Conservation (phyloP, 2,888 invertebrate genomes). For the Apantesis nais region DNA sequence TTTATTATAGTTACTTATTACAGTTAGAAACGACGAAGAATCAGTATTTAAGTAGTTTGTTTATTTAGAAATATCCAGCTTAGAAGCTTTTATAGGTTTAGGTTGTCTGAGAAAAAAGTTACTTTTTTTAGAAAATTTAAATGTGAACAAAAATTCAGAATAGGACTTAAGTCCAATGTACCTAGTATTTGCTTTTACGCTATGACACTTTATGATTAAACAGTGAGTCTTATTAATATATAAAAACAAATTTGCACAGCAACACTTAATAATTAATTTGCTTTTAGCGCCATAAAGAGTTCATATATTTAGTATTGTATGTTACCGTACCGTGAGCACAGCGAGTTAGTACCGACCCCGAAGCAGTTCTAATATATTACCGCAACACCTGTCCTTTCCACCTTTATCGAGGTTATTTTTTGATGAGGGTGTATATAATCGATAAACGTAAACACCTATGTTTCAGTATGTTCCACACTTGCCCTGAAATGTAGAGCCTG, state of each 20-base stretch:
- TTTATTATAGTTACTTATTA: no score
- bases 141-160: background rate
- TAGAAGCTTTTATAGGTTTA: no score
- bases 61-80: no score
- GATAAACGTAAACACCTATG: slow-evolving; percentile 2
- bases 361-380: background rate
- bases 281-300: background rate
- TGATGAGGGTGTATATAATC: slow-evolving; percentile 10
- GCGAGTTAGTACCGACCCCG: background rate
- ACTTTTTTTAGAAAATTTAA: no score
- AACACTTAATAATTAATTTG: background rate
- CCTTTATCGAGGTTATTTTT: slow-evolving; percentile 3
- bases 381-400: slow-evolving; percentile 4
- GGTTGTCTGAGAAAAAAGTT: no score
- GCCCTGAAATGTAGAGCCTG: slow-evolving; percentile 2
- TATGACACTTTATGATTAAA: background rate
- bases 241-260: background rate
- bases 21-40: no score
- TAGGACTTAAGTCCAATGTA: background rate
- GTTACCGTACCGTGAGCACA: background rate
- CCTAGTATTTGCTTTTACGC: background rate
- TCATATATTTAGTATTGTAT: background rate
- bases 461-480: slow-evolving; percentile 2
- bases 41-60: no score
- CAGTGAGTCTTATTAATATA: background rate